phyloP scores from a whole-genome alignment of 2,888 invertebrate genomes.

The Marronus borbonicus region DNA sequence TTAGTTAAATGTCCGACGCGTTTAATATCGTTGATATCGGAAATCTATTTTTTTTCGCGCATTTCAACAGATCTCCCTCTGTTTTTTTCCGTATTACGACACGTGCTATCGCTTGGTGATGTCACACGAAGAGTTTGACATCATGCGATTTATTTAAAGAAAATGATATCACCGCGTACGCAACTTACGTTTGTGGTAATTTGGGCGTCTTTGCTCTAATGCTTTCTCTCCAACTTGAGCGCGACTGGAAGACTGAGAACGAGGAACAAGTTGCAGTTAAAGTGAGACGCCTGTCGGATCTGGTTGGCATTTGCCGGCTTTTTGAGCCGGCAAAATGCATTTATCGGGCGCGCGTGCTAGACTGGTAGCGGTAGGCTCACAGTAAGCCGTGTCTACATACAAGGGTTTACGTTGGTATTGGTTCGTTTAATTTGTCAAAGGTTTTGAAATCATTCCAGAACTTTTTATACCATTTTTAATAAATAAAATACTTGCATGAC shows the following conservation, averaged over 20 bases:
- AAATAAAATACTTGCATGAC: no score
- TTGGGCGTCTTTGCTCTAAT: neutral
- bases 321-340: neutral
- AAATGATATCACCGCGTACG: constrained; percentile 54
- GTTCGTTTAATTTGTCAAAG: no score
- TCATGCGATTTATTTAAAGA: constrained; percentile 51
- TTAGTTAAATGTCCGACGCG: neutral
- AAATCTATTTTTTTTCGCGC: neutral
- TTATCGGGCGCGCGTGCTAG: neutral
- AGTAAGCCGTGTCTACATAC: neutral
- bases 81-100: constrained; percentile 1
- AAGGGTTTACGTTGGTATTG: neutral
- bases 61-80: neutral
- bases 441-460: no score
- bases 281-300: neutral
- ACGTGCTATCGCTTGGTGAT: constrained; percentile 53
- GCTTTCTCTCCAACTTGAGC: constrained; percentile 27
- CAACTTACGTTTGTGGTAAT: constrained; percentile 14
- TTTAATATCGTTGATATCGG: neutral
- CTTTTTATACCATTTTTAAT: no score
- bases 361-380: neutral
- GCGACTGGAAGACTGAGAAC: neutral
- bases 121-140: constrained; percentile 52
- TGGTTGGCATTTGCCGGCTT: neutral
- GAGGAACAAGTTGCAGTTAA: neutral